Base-by-base conservation (phyloP, 2,113 vertebrate species). In the Silurus glanis region DNA sequence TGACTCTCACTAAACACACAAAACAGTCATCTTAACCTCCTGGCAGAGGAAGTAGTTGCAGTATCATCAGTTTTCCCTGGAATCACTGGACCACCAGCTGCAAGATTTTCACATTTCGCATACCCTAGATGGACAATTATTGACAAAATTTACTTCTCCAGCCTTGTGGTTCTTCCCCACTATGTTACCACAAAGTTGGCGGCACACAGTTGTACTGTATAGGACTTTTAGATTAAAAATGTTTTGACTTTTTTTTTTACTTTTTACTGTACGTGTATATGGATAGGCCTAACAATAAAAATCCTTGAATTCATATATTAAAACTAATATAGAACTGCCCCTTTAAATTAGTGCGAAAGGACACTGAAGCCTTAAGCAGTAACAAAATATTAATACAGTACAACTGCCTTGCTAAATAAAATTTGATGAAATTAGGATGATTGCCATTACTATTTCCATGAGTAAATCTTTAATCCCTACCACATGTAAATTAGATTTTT, bases 1-100 rank as follows among this genome's bases (percentile, higher is more conserved):
- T 97, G 95, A 37, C 94, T 97, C 92, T 97, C 97, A 92, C 98
- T 99, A 90, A 62, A 61, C 55, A 61, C 76, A 89, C 21, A 74
- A 37, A 2, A n/a, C 53, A 58, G n/a, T 37, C 25, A 59, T 45
- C 17, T 59, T 59, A 59, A 80, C 14, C 16, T 80, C 45, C 56
- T 80, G 55, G 8, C 56, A 79, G 75, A 79, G 53, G n/a, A 4
- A 56, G 14, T 19, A 58, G 25, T 78, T 56, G 28, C 9, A 6
- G 56, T 28, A 25, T 17, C 14, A 58, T 80, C 4, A 53, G 55
- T 53, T 13, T 75, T 75, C 49, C 9, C 75, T 1, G 12, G 74
- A 55, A 12, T 13, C 66, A 0, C 19, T 17, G 19, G 61, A 64
- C 47, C 9, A 51, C 45, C 23, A 76, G 23, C 0, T 25, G 13